Conservation (phyloP, 2,888 invertebrate genomes). For the Harpagoxenus sublaevis region DNA sequence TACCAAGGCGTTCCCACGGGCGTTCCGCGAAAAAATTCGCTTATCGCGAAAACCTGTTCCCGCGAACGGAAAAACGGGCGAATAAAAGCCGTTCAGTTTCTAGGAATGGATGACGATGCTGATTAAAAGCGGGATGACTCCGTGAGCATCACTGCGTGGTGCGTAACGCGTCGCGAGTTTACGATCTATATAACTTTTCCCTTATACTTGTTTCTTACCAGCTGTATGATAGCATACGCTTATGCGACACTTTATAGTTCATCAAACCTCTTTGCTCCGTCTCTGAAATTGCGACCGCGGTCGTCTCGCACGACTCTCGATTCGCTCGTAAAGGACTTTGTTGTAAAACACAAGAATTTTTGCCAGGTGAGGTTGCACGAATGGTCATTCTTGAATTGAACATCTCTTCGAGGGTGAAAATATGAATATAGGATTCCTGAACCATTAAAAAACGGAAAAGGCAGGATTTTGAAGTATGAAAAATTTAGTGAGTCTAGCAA, state of each 20-base stretch:
- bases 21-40: constrained; percentile 1
- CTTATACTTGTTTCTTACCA: neutral
- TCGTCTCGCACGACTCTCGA: constrained; percentile 9
- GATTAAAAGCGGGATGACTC: constrained; percentile 43
- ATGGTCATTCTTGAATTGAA: neutral
- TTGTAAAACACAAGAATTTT: neutral
- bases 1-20: constrained; percentile 34
- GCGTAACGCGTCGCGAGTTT: constrained; percentile 18
- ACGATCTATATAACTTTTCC: constrained; percentile 21
- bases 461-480: neutral
- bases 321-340: constrained; percentile 34
- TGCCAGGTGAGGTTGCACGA: neutral
- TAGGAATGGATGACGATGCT: constrained; percentile 17
- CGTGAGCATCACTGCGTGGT: neutral
- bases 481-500: neutral
- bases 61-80: constrained; percentile 3
- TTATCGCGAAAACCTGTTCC: constrained; percentile 34
- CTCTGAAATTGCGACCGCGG: neutral
- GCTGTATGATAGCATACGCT: constrained; percentile 21
- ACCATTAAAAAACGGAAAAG: neutral
- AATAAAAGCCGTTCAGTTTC: constrained; percentile 9
- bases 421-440: neutral
- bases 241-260: constrained; percentile 31
- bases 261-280: constrained; percentile 6
- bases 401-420: neutral